Conservation (phyloP, 2,113 vertebrate genomes). For the Mastomys natalensis region DNA sequence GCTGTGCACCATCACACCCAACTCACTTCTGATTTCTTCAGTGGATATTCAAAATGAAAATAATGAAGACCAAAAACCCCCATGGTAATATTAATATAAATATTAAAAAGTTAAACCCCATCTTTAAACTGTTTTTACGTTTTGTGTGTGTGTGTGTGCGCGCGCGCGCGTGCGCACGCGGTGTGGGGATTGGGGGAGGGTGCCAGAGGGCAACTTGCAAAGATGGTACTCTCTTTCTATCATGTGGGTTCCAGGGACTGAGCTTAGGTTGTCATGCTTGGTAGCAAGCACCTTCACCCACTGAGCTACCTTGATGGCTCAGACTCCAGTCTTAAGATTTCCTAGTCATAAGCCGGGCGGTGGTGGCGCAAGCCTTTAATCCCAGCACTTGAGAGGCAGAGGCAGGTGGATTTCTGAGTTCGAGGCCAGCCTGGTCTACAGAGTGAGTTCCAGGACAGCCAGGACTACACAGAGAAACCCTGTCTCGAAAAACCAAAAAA, state of each 20-base stretch:
- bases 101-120: background rate
- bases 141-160: background rate
- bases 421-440: too few species aligned
- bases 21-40: constrained; percentile 16
- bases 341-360: too few species aligned
- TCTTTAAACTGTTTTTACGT: background rate
- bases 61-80: background rate
- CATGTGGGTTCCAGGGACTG: background rate
- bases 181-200: background rate
- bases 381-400: too few species aligned
- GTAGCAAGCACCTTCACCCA: background rate
- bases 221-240: background rate
- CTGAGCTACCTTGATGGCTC: background rate
- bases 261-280: background rate
- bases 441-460: too few species aligned
- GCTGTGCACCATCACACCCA: too few species aligned
- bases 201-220: background rate
- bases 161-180: too few species aligned
- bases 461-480: too few species aligned
- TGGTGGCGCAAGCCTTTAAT: too few species aligned
- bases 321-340: too few species aligned
- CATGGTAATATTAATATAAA: constrained; percentile 31
- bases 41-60: constrained; percentile 25
- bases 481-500: too few species aligned
- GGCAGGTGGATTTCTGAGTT: too few species aligned